phyloP scores from a whole-genome alignment of 2,888 invertebrate genomes.

The Parnassius glacialis region DNA sequence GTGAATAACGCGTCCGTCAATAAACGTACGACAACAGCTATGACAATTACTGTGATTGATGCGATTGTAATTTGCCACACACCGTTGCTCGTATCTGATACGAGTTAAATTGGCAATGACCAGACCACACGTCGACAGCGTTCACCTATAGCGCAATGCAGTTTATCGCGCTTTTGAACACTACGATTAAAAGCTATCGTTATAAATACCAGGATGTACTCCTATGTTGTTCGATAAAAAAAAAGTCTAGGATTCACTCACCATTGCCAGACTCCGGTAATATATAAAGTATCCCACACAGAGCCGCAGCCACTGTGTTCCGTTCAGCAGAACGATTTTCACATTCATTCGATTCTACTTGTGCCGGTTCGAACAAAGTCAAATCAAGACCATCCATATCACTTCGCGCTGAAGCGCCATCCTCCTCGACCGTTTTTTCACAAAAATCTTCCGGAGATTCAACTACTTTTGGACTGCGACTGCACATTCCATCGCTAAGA shows the following conservation, averaged over 20 bases:
- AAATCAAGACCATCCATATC: slow-evolving; percentile 86
- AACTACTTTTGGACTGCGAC: slow-evolving; percentile 74
- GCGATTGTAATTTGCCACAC: slow-evolving; percentile 66
- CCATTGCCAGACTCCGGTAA: slow-evolving; percentile 60
- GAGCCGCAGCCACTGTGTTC: slow-evolving; percentile 46
- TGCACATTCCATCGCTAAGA: slow-evolving; percentile 72
- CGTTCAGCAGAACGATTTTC: slow-evolving; percentile 40
- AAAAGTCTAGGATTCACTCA: slow-evolving; percentile 51
- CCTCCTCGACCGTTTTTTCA: slow-evolving; percentile 63
- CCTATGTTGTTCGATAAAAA: slow-evolving; percentile 38
- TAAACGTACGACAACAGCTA: slow-evolving; percentile 53
- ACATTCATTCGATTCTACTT: slow-evolving; percentile 52
- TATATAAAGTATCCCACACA: slow-evolving; percentile 68
- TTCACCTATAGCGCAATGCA: slow-evolving; percentile 39
- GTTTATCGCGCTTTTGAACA: slow-evolving; percentile 57
- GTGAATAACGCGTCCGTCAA: slow-evolving; percentile 33
- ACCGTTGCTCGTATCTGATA: slow-evolving; percentile 78
- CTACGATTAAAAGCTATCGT: slow-evolving; percentile 56
- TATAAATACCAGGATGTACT: slow-evolving; percentile 44
- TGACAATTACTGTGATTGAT: slow-evolving; percentile 75
- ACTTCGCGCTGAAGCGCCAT: slow-evolving; percentile 70
- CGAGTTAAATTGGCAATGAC: slow-evolving; percentile 49
- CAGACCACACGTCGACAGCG: slow-evolving; percentile 51
- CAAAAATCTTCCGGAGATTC: slow-evolving; percentile 74
- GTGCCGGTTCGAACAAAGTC: slow-evolving; percentile 83